Evolutionary conservation across 1,140 invertebrate species (phyloP), one percentile per base, ranked within the genome.

Genomic region (Heliconius congener): DNA sequence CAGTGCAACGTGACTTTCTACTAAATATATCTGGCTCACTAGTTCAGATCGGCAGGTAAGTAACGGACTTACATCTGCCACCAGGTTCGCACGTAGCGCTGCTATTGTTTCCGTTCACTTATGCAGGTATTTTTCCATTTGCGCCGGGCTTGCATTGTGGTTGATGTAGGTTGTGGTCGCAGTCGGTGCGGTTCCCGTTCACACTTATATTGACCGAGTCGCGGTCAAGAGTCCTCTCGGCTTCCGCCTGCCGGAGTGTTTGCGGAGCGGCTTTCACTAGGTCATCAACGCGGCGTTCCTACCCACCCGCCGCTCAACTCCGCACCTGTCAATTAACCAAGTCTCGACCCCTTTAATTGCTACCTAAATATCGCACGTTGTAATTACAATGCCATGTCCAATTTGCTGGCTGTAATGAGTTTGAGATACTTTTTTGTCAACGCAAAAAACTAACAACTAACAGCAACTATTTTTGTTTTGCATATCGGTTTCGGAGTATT

Each of bases 391-490:
- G 82, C 83, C 80, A 87, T 84, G 85, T 88, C 80, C 87, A 91
- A 90, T 91, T 90, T 88, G 85, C 84, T 83, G 74, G 78, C 74
- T 72, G 77, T 91, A 91, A 91, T 92, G 90, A 86, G 85, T 87
- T 86, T 82, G 86, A 76, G 76, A 79, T 4, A 82, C 66, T 80
- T 84, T 91, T 91, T 90, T 89, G 84, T 80, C 73, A 77, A 73
- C 46, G 77, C 73, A 85, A 84, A 86, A 87, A 90, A 85, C 72
- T 71, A 82, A 80, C 80, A 86, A 87, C 88, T 84, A 90, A 90
- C 90, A 91, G 89, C 87, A 6, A 89, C 91, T 92, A 91, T 85
- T 92, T 88, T 89, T 84, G 82, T 91, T 91, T 90, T 88, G 86
- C 86, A 85, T 90, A 90, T 93, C 88, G 86, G 86, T 91, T 91